phyloP scores from a whole-genome alignment of 2,888 invertebrate genomes.

The Leucophenga montana region DNA sequence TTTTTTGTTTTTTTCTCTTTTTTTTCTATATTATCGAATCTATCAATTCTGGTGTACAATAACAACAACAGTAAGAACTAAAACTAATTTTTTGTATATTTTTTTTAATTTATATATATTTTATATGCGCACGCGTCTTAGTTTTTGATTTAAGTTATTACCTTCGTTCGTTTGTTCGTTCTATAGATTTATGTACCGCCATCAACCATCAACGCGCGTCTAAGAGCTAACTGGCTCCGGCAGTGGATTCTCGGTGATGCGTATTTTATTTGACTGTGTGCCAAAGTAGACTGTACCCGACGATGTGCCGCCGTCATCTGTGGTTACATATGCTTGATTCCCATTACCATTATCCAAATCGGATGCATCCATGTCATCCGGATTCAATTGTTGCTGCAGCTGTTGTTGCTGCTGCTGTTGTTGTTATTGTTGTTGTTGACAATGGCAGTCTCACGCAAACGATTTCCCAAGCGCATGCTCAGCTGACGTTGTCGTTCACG shows the following conservation, averaged over 20 bases:
- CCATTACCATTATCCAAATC: slow-evolving; percentile 55
- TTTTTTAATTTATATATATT: slow-evolving; percentile 41
- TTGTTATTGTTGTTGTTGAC: slow-evolving; percentile 55
- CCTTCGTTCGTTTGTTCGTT: slow-evolving; percentile 37
- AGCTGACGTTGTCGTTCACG: slow-evolving; percentile 59
- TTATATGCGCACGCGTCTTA: slow-evolving; percentile 23
- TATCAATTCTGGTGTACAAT: slow-evolving; percentile 12
- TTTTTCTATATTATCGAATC: slow-evolving; percentile 1
- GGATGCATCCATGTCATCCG: slow-evolving; percentile 39
- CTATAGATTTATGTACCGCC: slow-evolving; percentile 54
- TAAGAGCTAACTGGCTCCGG: slow-evolving; percentile 73
- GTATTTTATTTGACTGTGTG: slow-evolving; percentile 70
- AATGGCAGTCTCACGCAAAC: slow-evolving; percentile 67
- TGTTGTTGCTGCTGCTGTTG: slow-evolving; percentile 34
- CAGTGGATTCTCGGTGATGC: slow-evolving; percentile 73
- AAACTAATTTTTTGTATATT: slow-evolving; percentile 9
- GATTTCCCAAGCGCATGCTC: slow-evolving; percentile 63
- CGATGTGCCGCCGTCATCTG: slow-evolving; percentile 44
- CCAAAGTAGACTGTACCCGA: slow-evolving; percentile 66
- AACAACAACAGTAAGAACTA: slow-evolving; percentile 17
- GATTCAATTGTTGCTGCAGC: slow-evolving; percentile 36
- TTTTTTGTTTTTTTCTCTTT: slow-evolving; percentile 7
- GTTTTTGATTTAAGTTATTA: slow-evolving; percentile 26
- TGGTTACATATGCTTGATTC: slow-evolving; percentile 55
- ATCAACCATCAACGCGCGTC: slow-evolving; percentile 55